Conservation (phyloP, 2,888 invertebrate species). For the Yponomeuta sedellus region DNA sequence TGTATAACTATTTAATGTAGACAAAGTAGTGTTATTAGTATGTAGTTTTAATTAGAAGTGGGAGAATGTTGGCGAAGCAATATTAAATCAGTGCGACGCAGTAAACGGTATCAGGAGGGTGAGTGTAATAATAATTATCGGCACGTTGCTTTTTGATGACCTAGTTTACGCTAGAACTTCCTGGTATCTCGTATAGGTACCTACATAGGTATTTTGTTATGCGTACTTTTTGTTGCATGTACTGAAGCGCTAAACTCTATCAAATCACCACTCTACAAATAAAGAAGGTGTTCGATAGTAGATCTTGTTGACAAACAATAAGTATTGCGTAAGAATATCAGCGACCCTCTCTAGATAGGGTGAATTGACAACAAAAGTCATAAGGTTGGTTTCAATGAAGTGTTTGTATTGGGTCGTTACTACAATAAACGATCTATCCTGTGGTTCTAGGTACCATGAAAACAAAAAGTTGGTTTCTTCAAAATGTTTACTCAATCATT, state of each 20-base stretch:
- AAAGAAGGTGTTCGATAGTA: background rate
- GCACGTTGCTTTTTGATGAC: slow-evolving; percentile 59
- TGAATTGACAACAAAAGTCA: too few species aligned
- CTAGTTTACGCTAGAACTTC: slow-evolving; percentile 42
- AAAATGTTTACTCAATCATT: too few species aligned
- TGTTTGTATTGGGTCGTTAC: too few species aligned
- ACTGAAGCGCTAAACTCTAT: background rate
- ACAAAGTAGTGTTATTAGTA: background rate
- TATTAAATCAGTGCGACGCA: slow-evolving; percentile 47
- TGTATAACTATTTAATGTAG: slow-evolving; percentile 22
- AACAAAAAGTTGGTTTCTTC: too few species aligned
- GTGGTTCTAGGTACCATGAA: too few species aligned
- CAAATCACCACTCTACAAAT: background rate
- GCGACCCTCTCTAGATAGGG: too few species aligned
- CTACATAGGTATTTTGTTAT: background rate
- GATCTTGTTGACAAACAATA: background rate
- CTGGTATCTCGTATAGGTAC: background rate
- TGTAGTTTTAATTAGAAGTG: background rate
- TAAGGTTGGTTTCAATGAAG: too few species aligned
- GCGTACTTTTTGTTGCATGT: background rate
- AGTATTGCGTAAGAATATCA: background rate
- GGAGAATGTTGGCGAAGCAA: slow-evolving; percentile 7
- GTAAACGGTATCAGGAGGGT: slow-evolving; percentile 41
- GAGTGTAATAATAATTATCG: slow-evolving; percentile 62
- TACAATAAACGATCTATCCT: too few species aligned